Conservation (phyloP, 2,113 vertebrate species). For the Anhinga anhinga region DNA sequence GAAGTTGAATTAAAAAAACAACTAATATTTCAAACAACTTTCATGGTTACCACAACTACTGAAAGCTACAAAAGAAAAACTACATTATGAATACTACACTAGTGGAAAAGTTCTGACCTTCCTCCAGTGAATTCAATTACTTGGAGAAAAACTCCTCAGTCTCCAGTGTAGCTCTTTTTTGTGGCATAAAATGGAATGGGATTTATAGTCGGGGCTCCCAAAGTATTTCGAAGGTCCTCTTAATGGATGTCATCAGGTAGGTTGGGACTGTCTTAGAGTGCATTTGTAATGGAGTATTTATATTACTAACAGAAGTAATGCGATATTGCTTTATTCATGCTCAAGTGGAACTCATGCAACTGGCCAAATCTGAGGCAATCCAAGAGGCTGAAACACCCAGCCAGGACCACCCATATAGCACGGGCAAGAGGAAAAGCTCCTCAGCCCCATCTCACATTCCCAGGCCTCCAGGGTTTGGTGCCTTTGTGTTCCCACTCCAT, state of each 20-base stretch:
- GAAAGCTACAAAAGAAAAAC: neutral
- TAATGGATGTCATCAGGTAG: neutral
- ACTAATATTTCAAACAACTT: neutral
- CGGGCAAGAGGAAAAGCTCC: neutral
- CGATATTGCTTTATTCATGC: neutral
- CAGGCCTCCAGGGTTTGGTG: neutral
- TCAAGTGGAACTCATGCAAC: neutral
- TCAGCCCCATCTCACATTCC: neutral
- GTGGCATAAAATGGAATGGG: neutral
- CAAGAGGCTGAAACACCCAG: neutral
- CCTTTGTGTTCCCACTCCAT: neutral
- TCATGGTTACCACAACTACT: neutral
- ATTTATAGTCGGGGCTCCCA: neutral
- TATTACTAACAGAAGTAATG: neutral
- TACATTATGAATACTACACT: neutral
- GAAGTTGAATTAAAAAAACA: neutral
- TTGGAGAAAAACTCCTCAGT: neutral
- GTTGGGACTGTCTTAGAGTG: neutral
- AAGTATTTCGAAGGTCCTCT: neutral
- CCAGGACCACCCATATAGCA: neutral
- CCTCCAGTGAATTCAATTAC: neutral
- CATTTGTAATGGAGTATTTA: neutral
- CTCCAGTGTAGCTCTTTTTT: neutral
- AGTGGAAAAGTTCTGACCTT: neutral
- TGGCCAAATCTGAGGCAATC: neutral